Percentiles rank a stretch among this genome's conserved stretches.
Conservation (phyloP, 2,113 vertebrate genomes). For the Microtus oregoni region DNA sequence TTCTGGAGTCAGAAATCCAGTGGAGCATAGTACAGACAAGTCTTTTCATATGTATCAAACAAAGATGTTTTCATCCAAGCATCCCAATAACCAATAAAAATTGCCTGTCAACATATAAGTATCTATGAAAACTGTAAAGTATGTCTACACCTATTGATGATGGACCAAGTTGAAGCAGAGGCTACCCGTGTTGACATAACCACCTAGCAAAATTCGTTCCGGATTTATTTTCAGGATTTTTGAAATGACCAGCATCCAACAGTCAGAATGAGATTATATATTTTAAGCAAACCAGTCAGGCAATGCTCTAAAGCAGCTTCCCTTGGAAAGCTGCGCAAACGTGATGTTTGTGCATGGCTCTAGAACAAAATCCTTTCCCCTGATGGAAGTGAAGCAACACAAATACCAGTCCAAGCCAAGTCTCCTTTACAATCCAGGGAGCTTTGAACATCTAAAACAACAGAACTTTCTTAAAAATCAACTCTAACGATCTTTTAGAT, state of each 20-base stretch:
- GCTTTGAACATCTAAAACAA: slow-evolving; percentile 20
- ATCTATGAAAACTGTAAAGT: background rate
- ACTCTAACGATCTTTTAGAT: slow-evolving; percentile 54
- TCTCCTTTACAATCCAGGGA: slow-evolving; percentile 37
- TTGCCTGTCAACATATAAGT: background rate
- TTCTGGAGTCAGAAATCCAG: background rate
- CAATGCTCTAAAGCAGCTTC: background rate
- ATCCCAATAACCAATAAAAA: background rate
- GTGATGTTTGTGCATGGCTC: slow-evolving; percentile 10
- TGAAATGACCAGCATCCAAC: background rate
- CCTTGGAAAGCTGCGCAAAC: background rate
- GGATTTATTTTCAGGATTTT: background rate
- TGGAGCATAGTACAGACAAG: background rate
- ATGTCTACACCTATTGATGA: background rate
- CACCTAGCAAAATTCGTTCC: background rate
- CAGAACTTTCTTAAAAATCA: slow-evolving; percentile 12
- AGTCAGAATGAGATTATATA: background rate
- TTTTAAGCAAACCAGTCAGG: slow-evolving; percentile 34
- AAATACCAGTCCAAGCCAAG: background rate
- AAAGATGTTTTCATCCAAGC: background rate
- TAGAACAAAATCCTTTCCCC: slow-evolving; percentile 21
- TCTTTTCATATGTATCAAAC: background rate
- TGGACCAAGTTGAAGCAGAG: background rate
- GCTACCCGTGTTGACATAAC: background rate
- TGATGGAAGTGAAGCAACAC: background rate